Base-by-base conservation (phyloP, 30 jellyfish, hydroid and myxozoan species). In the Hydractinia symbiolongicarpus region DNA sequence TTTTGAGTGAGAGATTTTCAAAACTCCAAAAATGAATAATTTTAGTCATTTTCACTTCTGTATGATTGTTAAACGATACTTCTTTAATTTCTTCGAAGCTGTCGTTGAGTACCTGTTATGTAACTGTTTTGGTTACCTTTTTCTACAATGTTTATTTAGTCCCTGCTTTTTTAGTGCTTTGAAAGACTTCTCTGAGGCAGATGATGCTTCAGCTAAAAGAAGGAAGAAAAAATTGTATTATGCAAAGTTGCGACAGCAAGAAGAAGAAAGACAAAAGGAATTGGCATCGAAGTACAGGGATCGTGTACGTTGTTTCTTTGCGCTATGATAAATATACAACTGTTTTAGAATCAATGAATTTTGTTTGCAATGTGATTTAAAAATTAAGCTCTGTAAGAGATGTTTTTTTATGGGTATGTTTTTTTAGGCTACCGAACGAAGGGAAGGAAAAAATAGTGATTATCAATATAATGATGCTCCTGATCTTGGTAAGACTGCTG, bases 211-310 rank as follows among this genome's bases (percentile, higher is more conserved):
- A 17, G 81, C 95, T 55, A 83, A 95, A 76, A 75, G 98, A 51
- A 80, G 95, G 70, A 93, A 93, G 72, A 93, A 93, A 89, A 93
- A 93, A 83, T 84, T 73, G 53, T 93, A 93, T 77, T 93, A 93
- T 93, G 98, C 98, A 51, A 93, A 93, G 61, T 90, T 93, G n/a
- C 80, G 78, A 49, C 84, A 93, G 60, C 96, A 93, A 71, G 98
- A 93, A 76, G 98, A 93, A 62, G 98, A 93, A 68, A 80, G 98
- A 53, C 95, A 93, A 78, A 93, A 93, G 73, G 98, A 93, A 64
- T 95, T 93, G 76, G 96, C 95, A 60, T 90, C 95, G 72, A 86
- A 81, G 81, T 93, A 93, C 79, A 71, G 98, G 60, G 96, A 93
- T 66, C 80, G 98, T 89, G 98, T 93, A 73, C 20, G 89, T 40